phyloP scores from a whole-genome alignment of 2,113 vertebrate genomes.

The Psittacula cyanocephala region DNA sequence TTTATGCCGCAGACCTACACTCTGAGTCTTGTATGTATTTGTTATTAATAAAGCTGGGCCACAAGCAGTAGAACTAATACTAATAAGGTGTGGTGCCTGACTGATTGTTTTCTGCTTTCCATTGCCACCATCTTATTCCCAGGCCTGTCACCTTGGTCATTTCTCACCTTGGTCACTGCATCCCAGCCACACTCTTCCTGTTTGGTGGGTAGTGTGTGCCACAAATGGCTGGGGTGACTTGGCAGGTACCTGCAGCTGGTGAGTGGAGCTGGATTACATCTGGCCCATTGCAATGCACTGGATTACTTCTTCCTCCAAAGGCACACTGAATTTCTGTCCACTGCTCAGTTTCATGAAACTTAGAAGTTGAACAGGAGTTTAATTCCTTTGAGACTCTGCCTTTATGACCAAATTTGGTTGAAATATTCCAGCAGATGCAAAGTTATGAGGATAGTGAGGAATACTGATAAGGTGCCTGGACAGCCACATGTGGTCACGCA shows the following conservation, averaged over 20 bases:
- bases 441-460: neutral
- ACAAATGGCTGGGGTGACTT: neutral
- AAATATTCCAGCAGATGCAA: neutral
- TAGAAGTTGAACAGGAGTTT: neutral
- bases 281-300: neutral
- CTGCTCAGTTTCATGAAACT: neutral
- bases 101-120: neutral
- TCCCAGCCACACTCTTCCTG: neutral
- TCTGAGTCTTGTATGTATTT: neutral
- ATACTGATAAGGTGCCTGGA: neutral
- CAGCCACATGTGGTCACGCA: neutral
- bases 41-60: neutral
- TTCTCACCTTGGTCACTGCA: neutral
- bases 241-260: neutral
- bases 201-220: neutral
- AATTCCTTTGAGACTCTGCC: neutral
- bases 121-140: neutral
- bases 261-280: neutral
- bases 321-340: neutral
- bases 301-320: neutral
- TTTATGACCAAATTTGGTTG: neutral
- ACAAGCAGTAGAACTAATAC: neutral
- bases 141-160: neutral
- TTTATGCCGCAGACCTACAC: neutral
- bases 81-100: neutral